phyloP scores from a whole-genome alignment of 1,140 invertebrate genomes.

The Anthonomus grandis region DNA sequence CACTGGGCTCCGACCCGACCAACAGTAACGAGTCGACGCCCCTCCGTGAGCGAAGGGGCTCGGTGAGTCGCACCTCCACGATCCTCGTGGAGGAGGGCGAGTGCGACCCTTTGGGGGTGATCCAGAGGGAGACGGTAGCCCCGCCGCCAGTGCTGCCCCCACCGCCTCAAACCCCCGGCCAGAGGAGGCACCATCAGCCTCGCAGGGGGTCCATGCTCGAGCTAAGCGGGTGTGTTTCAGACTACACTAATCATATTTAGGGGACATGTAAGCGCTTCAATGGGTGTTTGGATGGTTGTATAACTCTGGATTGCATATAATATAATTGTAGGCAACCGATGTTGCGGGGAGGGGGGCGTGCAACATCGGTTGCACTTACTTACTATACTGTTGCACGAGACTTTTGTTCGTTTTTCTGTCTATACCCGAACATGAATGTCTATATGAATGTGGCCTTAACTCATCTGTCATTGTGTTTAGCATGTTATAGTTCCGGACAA shows the following conservation, averaged over 20 bases:
- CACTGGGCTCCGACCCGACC: constrained; percentile 54
- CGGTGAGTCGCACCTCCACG: constrained; percentile 47
- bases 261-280: constrained; percentile 29
- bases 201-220: constrained; percentile 66
- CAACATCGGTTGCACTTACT: no score
- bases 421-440: no score
- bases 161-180: constrained; percentile 52
- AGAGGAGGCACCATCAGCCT: constrained; percentile 60
- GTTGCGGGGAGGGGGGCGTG: no score
- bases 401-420: no score
- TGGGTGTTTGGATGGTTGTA: constrained; percentile 28
- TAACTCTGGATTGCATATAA: no score
- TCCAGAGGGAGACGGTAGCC: constrained; percentile 50
- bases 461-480: no score
- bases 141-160: constrained; percentile 32
- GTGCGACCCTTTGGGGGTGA: constrained; percentile 56
- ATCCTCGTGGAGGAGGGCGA: constrained; percentile 55
- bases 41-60: constrained; percentile 46
- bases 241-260: constrained; percentile 41
- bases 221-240: constrained; percentile 60
- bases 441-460: no score
- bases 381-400: no score
- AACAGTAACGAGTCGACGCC: constrained; percentile 50
- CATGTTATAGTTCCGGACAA: no score
- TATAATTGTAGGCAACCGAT: no score